phyloP scores from a whole-genome alignment of 37 sponge, comb jelly and placozoan genomes.

The Axinella damicornis region DNA sequence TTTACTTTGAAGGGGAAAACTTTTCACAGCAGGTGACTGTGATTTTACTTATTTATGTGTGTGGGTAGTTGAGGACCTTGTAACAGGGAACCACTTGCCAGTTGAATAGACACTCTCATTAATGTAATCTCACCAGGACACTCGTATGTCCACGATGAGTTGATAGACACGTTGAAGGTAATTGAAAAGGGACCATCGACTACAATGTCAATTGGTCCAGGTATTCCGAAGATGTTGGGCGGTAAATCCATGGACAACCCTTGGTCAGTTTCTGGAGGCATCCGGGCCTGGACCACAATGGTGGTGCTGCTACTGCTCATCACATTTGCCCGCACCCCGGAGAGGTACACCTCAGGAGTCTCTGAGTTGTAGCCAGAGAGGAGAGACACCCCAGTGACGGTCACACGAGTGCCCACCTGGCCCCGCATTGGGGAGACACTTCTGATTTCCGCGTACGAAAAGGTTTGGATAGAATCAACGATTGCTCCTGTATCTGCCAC shows the following conservation, averaged over 20 bases:
- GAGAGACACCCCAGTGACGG: conserved; percentile 60
- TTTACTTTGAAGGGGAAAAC: too few species aligned
- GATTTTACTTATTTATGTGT: too few species aligned
- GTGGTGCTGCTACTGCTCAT: background rate
- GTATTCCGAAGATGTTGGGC: background rate
- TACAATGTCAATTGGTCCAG: background rate
- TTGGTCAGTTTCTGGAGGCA: background rate
- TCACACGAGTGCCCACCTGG: conserved; percentile 74
- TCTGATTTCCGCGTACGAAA: conserved; percentile 44
- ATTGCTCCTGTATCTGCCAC: conserved; percentile 68
- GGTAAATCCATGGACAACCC: background rate
- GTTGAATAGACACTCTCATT: too few species aligned
- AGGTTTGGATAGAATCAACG: conserved; percentile 31
- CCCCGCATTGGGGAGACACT: conserved; percentile 53
- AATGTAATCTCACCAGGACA: conserved; percentile 42
- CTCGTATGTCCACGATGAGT: conserved; percentile 48
- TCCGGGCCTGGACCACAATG: conserved; percentile 36
- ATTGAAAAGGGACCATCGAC: background rate
- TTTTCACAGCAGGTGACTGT: too few species aligned
- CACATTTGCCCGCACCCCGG: conserved; percentile 40
- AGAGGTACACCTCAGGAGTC: conserved; percentile 34
- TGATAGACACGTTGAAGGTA: conserved; percentile 21
- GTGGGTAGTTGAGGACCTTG: too few species aligned
- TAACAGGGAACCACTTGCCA: too few species aligned
- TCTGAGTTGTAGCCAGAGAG: conserved; percentile 49